Base-by-base conservation (phyloP, 2,797 vertebrate species). In the Pipistrellus pygmaeus region DNA sequence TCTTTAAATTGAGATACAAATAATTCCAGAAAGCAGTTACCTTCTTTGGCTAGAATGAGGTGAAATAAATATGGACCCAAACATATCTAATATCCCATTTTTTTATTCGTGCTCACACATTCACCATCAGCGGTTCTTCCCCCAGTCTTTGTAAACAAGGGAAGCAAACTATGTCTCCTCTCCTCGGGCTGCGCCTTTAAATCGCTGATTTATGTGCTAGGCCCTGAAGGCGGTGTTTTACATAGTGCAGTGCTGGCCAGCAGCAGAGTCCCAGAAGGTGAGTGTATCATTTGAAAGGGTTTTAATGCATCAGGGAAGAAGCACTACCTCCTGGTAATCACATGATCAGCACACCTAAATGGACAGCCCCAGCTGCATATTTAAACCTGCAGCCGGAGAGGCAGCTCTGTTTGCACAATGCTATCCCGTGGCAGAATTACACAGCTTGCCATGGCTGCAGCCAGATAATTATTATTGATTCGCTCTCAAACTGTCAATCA, bases 381-480 rank as follows among this genome's bases (percentile, higher is more conserved):
- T 98, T 97, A 98, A 98, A 98, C 95, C 97, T 87, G 93, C 94
- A 75, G 97, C 97, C 48, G 85, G 97, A 96, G 96, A 98, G 95
- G 97, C 96, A 94, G 95, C 96, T 96, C 96, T 98, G 98, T 98
- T 98, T 98, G 97, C 98, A 98, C 97, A 98, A 97, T 98, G 97
- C 98, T 98, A 98, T 99, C 98, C 98, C 97, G 97, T 98, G 98
- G 97, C 98, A 98, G 98, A 98, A 98, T 98, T 98, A 98, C 98
- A 98, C 98, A 98, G 98, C 98, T 98, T 91, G 0, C 97, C 97
- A 98, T 98, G 99, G 98, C 98, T 99, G 98, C 98, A 98, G 98
- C 98, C 98, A 98, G 98, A 99, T 99, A 99, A 99, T 99, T 99
- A 99, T 99, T 99, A 99, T 99, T 99, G 99, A 99, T 99, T 99